Conservation (phyloP, 2,888 invertebrate species). For the Tineola bisselliella region DNA sequence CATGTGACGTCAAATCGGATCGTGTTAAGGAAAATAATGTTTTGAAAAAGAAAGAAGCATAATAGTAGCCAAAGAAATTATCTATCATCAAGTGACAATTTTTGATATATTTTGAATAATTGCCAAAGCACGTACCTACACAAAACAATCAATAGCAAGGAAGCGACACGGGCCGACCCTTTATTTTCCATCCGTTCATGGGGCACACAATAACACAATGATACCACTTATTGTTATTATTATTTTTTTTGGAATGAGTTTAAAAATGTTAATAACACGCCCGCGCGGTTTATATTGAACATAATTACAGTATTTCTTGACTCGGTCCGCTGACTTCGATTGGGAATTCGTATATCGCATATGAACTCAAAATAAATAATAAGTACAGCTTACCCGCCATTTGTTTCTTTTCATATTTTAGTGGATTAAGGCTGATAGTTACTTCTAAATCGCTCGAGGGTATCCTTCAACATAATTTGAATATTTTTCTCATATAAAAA, state of each 20-base stretch:
- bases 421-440: constrained; percentile 1
- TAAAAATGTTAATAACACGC: constrained; percentile 36
- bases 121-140: background rate
- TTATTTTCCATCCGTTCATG: constrained; percentile 2
- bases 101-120: background rate
- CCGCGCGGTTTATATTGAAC: constrained; percentile 35
- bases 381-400: constrained; percentile 20
- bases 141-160: constrained; percentile 1
- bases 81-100: background rate
- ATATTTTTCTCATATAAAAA: constrained; percentile 3
- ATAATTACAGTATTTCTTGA: constrained; percentile 39
- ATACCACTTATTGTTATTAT: constrained; percentile 35
- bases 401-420: constrained; percentile 11
- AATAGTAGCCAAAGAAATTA: too few species aligned
- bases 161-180: background rate
- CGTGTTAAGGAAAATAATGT: too few species aligned
- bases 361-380: constrained; percentile 19
- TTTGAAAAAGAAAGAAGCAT: too few species aligned
- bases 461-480: constrained; percentile 9
- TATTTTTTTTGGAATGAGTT: constrained; percentile 26
- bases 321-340: constrained; percentile 30
- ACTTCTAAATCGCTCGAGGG: constrained; percentile 1
- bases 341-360: constrained; percentile 18
- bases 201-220: constrained; percentile 20
- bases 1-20: background rate